Evolutionary conservation across 2,888 invertebrate genomes (phyloP), one percentile per base, ranked within the genome.

Genomic region (Pimpla rufipes): DNA sequence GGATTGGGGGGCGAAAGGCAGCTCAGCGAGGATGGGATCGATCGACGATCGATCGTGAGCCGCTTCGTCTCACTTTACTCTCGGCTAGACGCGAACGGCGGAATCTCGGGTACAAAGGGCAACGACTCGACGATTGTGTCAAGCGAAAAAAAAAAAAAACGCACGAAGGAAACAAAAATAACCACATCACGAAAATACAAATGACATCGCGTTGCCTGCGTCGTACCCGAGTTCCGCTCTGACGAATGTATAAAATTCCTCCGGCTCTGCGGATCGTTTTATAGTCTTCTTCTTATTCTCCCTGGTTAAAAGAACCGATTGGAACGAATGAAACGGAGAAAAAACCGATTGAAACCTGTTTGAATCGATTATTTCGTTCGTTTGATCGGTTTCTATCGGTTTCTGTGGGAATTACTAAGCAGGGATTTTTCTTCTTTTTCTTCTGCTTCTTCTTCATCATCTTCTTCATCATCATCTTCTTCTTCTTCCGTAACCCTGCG

Each of bases 51-150:
- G 57, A 71, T 62, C 50, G 52, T 74, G 47, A 59, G 52, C 75
- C 42, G 23, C n/a, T 59, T 47, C 21, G 78, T 78, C 78, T 70
- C 68, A 76, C 11, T 62, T 16, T 71, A 29, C 23, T 59, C 16
- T 57, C 35, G 59, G 18, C 57, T n/a, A 57, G 42, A 45, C 40
- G 71, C 64, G 37, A 35, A 29, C 74, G 21, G n/a, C 78, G 89
- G 89, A 80, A 92, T 90, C 90, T 87, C 91, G 90, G 92, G 91
- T 89, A 91, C 92, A 92, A 92, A 90, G 91, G 88, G 91, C 92
- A 90, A 92, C 90, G 84, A 70, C 37, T 16, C 35, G n/a, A 23
- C 77, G 59, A 37, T 77, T 47, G 45, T 40, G 35, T 68, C 52
- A 57, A n/a, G 42, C 23, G 71, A 16, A 45, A 42, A 29, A 23